Base-by-base conservation (phyloP, 2,113 vertebrate genomes). In the Leptosomus discolor region DNA sequence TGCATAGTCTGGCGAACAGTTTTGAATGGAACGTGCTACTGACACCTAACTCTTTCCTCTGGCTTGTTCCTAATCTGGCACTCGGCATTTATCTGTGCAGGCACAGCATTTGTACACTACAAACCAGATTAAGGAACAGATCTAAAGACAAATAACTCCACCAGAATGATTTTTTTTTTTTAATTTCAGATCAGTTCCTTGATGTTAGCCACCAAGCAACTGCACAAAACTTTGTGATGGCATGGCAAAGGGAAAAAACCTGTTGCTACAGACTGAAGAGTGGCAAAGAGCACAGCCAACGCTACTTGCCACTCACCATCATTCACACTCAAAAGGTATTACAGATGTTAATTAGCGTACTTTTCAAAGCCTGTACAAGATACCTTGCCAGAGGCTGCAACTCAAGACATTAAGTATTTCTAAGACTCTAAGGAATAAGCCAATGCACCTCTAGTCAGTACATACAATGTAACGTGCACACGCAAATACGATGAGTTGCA, bases 401-500 rank as follows among this genome's bases (percentile, higher is more conserved):
- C 4, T 56, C 9, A 56, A 54, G 32, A 76, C 76, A 22, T 6
- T 8, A 70, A 15, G 34, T 23, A 60, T 60, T 74, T 67, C 36
- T 26, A 85, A 75, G 56, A 23, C 11, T 29, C n/a, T 24, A 71
- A 85, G 7, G 5, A 2, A 48, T 20, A 51, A 48, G 7, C 30
- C 73, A 50, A 50, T 4, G 26, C 19, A 32, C 8, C 48, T 12
- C 12, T 32, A 60, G 9, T 22, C 27, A 41, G 32, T 37, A 36
- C 3, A 23, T 3, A 39, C 8, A 41, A 29, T 3, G 20, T 3
- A 73, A 45, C 3, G 8, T 1, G 6, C 23, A 57, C 7, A 18
- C 0, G 7, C 30, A 70, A 77, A 77, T 30, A 37, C 0, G 1
- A 48, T 10, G 29, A 58, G 32, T 2, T 75, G 8, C 0, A 0